Evolutionary conservation across 2,888 invertebrate genomes (phyloP), one percentile per base, ranked within the genome.

Genomic region (Papilio gigon): DNA sequence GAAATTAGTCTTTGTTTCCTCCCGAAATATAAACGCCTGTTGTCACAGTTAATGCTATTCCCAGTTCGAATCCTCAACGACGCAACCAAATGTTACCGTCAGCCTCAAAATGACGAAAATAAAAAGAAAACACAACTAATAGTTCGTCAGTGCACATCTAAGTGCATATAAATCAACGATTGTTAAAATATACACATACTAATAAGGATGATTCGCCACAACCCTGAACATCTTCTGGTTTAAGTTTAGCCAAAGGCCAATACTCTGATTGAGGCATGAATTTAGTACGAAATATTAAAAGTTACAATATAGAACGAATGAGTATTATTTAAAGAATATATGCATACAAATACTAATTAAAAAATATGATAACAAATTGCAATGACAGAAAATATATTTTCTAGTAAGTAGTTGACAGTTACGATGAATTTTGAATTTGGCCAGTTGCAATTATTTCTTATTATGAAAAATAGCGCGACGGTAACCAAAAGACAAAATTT

Each of bases 251-350:
- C 60, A 84, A 85, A 22, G 86, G 87, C 85, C 87, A 88, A 74
- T 80, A 86, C 3, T 86, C 84, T 40, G 88, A 83, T 70, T 85
- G 84, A 72, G 88, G 88, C 89, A 89, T 89, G 40, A 47, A 70
- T 42, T 30, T 58, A 5, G 22, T 27, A 33, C 30, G 5, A 11
- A 4, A 25, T 58, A 25, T 40, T 44, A 30, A 40, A 17, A 5
- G 53, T 30, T 22, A 67, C 37, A 17, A 60, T 30, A 58, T 14
- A 30, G 17, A 42, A 42, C 22, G 22, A 30, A 25, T 59, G 22
- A 20, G 33, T 40, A 25, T 53, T 66, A 35, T 27, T 27, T 53
- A 53, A 20, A 33, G 25, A 35, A 53, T 42, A 40, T 33, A 40
- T 20, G 9, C 40, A 61, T 30, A 17, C 53, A 20, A 61, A 66